Evolutionary conservation across 2,113 vertebrate species (phyloP).

Genomic region (human (Homo sapiens)): DNA sequence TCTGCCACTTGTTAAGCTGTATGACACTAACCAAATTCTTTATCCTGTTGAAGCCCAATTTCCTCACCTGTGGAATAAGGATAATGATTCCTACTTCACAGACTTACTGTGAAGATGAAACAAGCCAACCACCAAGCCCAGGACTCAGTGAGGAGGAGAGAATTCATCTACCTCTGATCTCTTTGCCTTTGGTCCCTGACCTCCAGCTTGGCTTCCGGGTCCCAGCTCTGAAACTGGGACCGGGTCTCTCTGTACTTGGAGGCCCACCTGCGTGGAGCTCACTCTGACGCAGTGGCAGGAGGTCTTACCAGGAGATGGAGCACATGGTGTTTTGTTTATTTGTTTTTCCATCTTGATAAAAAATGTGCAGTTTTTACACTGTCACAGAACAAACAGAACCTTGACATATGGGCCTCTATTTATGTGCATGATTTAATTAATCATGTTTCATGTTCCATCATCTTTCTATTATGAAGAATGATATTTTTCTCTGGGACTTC

Average conservation of each 20-base stretch:
- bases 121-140: not conserved
- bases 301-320: not conserved
- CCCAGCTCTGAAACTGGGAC: not conserved
- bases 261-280: not conserved
- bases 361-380: slow-evolving; percentile 5
- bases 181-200: not conserved
- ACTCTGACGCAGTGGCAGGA: not conserved
- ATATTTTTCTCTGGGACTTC: not conserved
- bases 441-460: not conserved
- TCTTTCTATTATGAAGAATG: not conserved
- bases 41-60: not conserved
- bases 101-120: not conserved
- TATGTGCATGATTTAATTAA: not conserved
- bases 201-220: not conserved
- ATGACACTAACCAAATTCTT: not conserved
- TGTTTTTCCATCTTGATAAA: slow-evolving; percentile 36
- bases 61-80: not conserved
- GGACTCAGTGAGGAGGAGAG: not conserved
- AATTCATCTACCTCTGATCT: not conserved
- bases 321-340: slow-evolving; percentile 41
- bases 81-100: not conserved
- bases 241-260: not conserved
- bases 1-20: not conserved
- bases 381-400: slow-evolving; percentile 58
- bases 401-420: slow-evolving; percentile 57